These are phyloP conservation scores for Anneissia japonica DNA, from an alignment of 35 echinoderm and acorn worm species.

Conservation along the genomic window DNA sequence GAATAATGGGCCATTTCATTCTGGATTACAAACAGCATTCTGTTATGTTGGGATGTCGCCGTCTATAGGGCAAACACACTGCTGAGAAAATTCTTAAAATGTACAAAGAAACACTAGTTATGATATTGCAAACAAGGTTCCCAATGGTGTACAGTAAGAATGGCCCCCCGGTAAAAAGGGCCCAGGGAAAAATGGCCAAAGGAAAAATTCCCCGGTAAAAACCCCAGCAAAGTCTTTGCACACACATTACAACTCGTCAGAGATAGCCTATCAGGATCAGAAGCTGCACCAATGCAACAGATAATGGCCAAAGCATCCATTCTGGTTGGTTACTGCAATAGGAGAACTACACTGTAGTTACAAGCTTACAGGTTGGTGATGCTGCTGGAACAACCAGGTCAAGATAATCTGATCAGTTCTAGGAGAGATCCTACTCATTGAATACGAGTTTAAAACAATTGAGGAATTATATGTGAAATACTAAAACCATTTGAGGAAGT, in stretches of 20 bases:
- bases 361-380: background rate
- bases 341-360: background rate
- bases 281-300: background rate
- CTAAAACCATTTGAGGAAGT: constrained; percentile 36
- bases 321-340: background rate
- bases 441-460: background rate
- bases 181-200: background rate
- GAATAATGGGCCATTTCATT: constrained; percentile 19
- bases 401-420: constrained; percentile 12
- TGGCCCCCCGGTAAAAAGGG: background rate
- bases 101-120: background rate
- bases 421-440: background rate
- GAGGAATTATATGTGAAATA: constrained; percentile 14
- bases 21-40: background rate
- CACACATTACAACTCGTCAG: constrained; percentile 36
- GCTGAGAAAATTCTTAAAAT: background rate
- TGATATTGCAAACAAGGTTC: constrained; percentile 2
- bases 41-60: constrained; percentile 15
- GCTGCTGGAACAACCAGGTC: background rate
- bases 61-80: background rate
- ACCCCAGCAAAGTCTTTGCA: background rate
- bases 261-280: constrained; percentile 8
- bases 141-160: background rate
- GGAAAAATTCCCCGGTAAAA: background rate
- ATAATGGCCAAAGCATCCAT: constrained; percentile 23